Percentiles rank a stretch among this genome's conserved stretches.
phyloP scores from a whole-genome alignment of 2,888 invertebrate species.

The Tipula vernalis region DNA sequence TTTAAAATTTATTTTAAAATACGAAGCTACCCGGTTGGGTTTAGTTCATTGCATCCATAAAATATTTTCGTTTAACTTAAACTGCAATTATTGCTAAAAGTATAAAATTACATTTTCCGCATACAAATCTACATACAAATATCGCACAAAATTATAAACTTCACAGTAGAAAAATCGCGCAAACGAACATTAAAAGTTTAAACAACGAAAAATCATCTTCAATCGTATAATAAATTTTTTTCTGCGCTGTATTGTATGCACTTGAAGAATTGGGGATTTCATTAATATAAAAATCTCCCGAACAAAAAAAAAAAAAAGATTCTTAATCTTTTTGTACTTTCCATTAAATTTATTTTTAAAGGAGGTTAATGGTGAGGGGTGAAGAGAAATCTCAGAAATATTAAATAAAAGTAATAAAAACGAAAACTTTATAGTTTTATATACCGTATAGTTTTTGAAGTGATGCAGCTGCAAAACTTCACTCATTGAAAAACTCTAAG shows the following conservation, averaged over 20 bases:
- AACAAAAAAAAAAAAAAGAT: neutral
- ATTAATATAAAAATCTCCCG: neutral
- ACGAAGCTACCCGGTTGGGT: no score
- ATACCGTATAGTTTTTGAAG: neutral
- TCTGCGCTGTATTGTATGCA: neutral
- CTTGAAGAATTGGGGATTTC: neutral
- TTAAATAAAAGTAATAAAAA: neutral
- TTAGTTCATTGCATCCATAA: neutral
- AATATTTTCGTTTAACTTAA: neutral
- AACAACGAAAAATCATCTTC: neutral
- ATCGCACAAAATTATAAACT: neutral
- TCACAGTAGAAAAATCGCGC: neutral
- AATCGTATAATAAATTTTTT: neutral
- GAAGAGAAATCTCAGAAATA: neutral
- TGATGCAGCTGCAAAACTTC: constrained; percentile 9
- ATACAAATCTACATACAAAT: neutral
- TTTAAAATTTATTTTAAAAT: no score
- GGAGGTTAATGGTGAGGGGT: neutral
- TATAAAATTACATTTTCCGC: neutral
- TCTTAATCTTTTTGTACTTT: neutral
- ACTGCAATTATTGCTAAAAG: neutral
- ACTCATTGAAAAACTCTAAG: neutral
- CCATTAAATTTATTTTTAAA: neutral
- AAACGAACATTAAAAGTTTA: neutral
- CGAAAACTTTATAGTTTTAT: neutral